phyloP scores from a whole-genome alignment of 1,140 invertebrate species.

The Papilio glaucus region DNA sequence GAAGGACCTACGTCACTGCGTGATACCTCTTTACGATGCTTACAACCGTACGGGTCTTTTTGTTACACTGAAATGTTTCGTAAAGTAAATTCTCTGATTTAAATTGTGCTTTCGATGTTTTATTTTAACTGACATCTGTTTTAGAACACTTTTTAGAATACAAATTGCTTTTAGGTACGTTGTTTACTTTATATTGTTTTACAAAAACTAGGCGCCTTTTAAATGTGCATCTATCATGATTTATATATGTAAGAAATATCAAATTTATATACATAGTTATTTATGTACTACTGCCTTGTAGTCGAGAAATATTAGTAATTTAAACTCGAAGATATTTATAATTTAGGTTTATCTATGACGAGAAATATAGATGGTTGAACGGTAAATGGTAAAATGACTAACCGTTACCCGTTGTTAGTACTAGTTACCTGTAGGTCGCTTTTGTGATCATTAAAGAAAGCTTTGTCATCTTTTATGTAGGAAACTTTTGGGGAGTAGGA shows the following conservation, averaged over 20 bases:
- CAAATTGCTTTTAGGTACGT: neutral
- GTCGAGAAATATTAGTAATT: too few relatives aligned
- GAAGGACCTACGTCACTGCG: conserved; percentile 16
- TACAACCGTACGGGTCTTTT: neutral
- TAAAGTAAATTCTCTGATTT: conserved; percentile 11
- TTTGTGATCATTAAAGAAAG: too few relatives aligned
- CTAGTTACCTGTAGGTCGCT: too few relatives aligned
- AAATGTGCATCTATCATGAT: neutral
- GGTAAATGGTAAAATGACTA: too few relatives aligned
- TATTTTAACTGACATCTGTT: neutral
- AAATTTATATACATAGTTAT: too few relatives aligned
- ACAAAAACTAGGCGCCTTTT: neutral
- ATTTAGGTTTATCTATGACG: too few relatives aligned
- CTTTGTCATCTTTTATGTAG: too few relatives aligned
- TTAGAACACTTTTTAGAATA: neutral
- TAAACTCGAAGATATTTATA: too few relatives aligned
- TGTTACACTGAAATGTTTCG: conserved; percentile 16
- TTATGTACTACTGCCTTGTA: too few relatives aligned
- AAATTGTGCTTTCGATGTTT: conserved; percentile 1
- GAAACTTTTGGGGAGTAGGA: too few relatives aligned
- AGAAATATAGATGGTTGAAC: too few relatives aligned
- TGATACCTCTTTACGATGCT: neutral
- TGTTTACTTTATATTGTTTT: neutral
- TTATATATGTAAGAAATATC: neutral
- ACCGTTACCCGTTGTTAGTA: too few relatives aligned